These are phyloP conservation scores for Nettapus auritus DNA, from an alignment of 2,113 vertebrate species.

Conservation along the genomic window DNA sequence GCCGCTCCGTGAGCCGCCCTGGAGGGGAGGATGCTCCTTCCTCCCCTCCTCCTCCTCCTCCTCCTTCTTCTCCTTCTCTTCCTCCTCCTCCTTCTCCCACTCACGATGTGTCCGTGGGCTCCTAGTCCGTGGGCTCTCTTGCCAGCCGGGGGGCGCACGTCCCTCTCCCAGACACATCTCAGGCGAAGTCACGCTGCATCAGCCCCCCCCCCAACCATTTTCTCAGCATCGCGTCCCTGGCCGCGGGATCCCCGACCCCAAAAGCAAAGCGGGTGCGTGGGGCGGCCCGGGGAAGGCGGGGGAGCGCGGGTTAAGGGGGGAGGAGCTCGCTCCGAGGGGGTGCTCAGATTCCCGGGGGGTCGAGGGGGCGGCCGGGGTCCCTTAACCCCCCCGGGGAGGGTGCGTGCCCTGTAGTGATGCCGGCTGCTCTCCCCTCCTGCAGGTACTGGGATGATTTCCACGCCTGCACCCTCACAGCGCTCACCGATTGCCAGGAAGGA, in stretches of 20 bases:
- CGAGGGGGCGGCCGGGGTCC: neutral
- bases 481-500: conserved; percentile 98
- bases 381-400: neutral
- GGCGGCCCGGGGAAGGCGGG: neutral
- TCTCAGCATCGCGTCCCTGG: neutral
- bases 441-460: conserved; percentile 99
- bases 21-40: neutral
- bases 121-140: neutral
- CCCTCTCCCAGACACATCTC: no score
- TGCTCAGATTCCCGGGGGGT: neutral
- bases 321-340: neutral
- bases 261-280: neutral
- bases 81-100: neutral
- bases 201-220: neutral
- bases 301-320: neutral
- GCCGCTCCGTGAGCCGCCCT: neutral
- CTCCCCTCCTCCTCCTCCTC: neutral
- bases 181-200: neutral
- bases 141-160: neutral
- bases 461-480: conserved; percentile 92
- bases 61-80: neutral
- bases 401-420: neutral
- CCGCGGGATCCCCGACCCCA: neutral
- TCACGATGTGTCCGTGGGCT: neutral
- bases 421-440: conserved; percentile 67